phyloP scores from a whole-genome alignment of 2,797 vertebrate species.

The Spinus pinus region DNA sequence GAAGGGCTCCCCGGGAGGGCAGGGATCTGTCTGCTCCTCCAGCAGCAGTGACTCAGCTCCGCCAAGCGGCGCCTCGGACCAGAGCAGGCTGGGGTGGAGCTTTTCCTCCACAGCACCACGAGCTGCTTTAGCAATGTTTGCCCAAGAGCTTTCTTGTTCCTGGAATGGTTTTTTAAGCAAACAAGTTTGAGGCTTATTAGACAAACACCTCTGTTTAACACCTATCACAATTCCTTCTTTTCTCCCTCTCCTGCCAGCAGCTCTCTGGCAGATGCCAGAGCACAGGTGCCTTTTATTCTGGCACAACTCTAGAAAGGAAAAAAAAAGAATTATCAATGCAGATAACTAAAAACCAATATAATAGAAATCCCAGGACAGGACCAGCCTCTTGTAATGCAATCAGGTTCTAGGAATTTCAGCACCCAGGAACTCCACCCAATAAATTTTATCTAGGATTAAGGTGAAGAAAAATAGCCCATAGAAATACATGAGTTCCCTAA shows the following conservation, averaged over 20 bases:
- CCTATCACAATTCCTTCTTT: background rate
- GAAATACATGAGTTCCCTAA: background rate
- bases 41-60: background rate
- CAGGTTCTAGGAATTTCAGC: background rate
- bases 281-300: background rate
- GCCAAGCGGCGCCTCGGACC: background rate
- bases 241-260: background rate
- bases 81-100: background rate
- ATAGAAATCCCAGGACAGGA: background rate
- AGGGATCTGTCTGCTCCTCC: background rate
- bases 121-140: background rate
- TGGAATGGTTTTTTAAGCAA: background rate
- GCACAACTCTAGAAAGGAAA: background rate
- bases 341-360: constrained; percentile 19
- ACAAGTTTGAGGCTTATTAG: background rate
- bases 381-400: background rate
- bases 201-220: background rate
- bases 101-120: rapidly evolving
- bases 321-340: background rate
- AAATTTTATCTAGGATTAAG: constrained; percentile 36
- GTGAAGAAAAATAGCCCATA: constrained; percentile 35
- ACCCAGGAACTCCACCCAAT: background rate
- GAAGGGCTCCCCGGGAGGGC: background rate
- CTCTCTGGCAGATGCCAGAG: background rate
- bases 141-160: background rate